Evolutionary conservation across 2,888 invertebrate species (phyloP).

Genomic region (Amphipoea lucens): DNA sequence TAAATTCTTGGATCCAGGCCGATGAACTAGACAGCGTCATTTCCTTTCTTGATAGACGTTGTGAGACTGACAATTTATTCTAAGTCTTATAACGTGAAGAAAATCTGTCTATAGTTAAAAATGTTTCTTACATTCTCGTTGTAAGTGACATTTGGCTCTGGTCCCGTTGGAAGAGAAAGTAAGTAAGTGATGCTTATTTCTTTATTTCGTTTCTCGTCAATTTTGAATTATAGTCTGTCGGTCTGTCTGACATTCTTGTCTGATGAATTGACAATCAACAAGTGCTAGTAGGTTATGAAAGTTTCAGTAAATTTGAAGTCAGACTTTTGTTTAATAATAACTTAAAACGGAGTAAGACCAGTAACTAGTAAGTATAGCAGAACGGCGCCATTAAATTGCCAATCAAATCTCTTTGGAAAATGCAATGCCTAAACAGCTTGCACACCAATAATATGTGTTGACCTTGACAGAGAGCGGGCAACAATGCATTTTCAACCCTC

Average conservation of each 20-base stretch:
- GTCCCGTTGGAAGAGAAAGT: constrained; percentile 63
- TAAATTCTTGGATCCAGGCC: constrained; percentile 82
- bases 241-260: background rate
- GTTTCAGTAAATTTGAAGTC: background rate
- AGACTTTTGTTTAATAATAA: background rate
- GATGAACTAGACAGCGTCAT: constrained; percentile 84
- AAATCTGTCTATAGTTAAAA: constrained; percentile 45
- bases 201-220: constrained; percentile 33
- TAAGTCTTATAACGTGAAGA: constrained; percentile 39
- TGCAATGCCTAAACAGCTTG: constrained; percentile 23
- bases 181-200: constrained; percentile 34
- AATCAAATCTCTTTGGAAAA: constrained; percentile 22
- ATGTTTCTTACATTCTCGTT: constrained; percentile 51
- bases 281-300: constrained; percentile 6
- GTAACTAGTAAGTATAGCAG: background rate
- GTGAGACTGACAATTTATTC: constrained; percentile 47
- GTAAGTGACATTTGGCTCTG: constrained; percentile 58
- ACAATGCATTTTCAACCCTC: constrained; percentile 89
- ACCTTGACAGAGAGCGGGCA: constrained; percentile 84
- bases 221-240: constrained; percentile 27
- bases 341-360: constrained; percentile 3
- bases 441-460: constrained; percentile 69
- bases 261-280: constrained; percentile 10
- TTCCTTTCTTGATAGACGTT: constrained; percentile 77
- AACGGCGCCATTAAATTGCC: constrained; percentile 14